These are phyloP conservation scores for Trachymyrmex septentrionalis DNA, from an alignment of 1,140 invertebrate genomes.

Conservation along the genomic window DNA sequence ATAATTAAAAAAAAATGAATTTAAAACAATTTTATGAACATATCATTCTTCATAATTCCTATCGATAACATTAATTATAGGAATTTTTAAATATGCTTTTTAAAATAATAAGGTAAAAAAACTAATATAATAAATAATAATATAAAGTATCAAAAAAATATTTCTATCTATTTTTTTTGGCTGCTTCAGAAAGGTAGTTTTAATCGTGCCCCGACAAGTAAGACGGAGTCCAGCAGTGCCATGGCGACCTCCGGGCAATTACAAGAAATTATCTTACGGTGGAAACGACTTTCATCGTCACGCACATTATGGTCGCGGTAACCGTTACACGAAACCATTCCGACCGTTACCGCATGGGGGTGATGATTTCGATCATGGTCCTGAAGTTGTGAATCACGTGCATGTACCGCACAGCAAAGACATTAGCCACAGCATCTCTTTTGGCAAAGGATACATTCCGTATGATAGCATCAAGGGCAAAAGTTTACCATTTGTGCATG, in stretches of 20 bases:
- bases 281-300: slow-evolving; percentile 46
- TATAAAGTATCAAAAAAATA: not conserved
- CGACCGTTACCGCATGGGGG: slow-evolving; percentile 65
- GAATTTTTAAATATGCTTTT: not conserved
- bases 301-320: not conserved
- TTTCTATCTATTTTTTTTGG: not conserved
- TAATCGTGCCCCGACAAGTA: slow-evolving; percentile 77
- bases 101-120: not conserved
- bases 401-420: slow-evolving; percentile 79
- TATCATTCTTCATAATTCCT: not conserved
- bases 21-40: not conserved
- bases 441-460: slow-evolving; percentile 81
- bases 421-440: slow-evolving; percentile 75
- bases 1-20: not conserved
- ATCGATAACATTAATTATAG: not conserved
- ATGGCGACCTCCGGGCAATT: slow-evolving; percentile 48
- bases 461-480: slow-evolving; percentile 76
- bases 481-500: slow-evolving; percentile 62
- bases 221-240: slow-evolving; percentile 72
- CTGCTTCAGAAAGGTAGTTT: slow-evolving; percentile 75
- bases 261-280: slow-evolving; percentile 57
- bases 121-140: not conserved
- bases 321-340: slow-evolving; percentile 53
- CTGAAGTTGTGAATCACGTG: slow-evolving; percentile 78
- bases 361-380: slow-evolving; percentile 78